Conservation (phyloP, 2,888 invertebrate species). For the Drosophila setosimentum region DNA sequence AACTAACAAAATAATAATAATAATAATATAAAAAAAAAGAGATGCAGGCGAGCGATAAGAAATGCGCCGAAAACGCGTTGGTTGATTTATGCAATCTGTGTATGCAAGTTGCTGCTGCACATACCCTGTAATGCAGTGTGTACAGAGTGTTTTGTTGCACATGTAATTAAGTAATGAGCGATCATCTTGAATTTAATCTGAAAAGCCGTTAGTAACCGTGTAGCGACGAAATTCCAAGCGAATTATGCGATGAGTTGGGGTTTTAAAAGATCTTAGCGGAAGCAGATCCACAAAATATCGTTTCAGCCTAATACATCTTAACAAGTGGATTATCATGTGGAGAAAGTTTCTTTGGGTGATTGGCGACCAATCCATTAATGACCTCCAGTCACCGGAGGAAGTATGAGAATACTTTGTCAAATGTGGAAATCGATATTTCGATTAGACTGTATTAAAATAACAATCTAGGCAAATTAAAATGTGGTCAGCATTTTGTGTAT, state of each 20-base stretch:
- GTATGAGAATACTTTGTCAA: not conserved
- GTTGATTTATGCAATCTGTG: conserved; percentile 68
- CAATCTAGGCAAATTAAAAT: too few species aligned
- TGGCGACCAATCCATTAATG: not conserved
- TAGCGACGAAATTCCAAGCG: not conserved
- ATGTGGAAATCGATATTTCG: not conserved
- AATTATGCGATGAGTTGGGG: not conserved
- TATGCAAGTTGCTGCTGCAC: conserved; percentile 11
- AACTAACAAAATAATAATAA: not conserved
- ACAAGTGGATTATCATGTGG: not conserved
- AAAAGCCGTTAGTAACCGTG: not conserved
- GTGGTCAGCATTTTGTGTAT: too few species aligned
- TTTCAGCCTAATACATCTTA: not conserved
- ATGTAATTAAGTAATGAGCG: not conserved
- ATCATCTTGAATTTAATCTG: not conserved
- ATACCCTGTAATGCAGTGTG: conserved; percentile 27
- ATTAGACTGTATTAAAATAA: too few species aligned
- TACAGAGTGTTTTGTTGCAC: not conserved
- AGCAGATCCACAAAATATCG: not conserved
- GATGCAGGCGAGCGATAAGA: conserved; percentile 75
- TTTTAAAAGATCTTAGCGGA: not conserved
- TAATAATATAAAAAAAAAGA: conserved; percentile 12
- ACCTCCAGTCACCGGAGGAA: not conserved
- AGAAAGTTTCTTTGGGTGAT: not conserved
- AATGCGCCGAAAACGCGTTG: conserved; percentile 66